Percentiles rank a stretch among this genome's conserved stretches.
phyloP scores from a whole-genome alignment of 2,113 vertebrate species.

The Nesogale talazaci region DNA sequence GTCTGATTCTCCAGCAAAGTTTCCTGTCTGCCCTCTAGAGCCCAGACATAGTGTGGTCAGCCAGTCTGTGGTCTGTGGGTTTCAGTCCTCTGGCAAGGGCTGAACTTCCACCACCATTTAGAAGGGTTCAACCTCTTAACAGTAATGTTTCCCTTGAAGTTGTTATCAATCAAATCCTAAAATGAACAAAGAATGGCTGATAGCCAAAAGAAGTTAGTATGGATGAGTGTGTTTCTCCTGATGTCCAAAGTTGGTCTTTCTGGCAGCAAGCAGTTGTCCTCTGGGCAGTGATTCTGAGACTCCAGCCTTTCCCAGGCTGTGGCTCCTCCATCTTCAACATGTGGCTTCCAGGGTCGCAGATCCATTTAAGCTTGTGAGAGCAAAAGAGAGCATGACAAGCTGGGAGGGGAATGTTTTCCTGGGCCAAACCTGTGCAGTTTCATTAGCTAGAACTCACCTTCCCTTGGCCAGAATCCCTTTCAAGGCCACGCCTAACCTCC shows the following conservation, averaged over 20 bases:
- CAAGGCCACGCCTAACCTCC: background rate
- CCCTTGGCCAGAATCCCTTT: background rate
- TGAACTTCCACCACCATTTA: background rate
- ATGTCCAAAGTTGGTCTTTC: conserved; percentile 2
- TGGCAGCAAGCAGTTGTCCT: background rate
- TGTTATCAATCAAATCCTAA: conserved; percentile 1
- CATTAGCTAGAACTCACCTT: conserved; percentile 18
- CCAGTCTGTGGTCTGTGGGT: background rate
- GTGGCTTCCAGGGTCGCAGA: background rate
- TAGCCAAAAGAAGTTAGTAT: background rate
- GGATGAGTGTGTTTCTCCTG: background rate
- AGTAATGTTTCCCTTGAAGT: background rate
- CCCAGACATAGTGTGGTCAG: background rate
- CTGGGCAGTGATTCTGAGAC: background rate
- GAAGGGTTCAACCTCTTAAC: background rate
- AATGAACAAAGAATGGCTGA: conserved; percentile 5
- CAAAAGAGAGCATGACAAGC: background rate
- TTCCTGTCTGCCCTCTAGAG: background rate
- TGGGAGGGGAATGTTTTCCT: background rate
- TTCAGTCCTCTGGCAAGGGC: background rate
- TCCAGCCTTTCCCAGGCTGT: background rate
- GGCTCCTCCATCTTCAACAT: background rate
- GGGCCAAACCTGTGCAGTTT: background rate
- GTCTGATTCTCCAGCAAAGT: background rate
- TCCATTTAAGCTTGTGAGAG: background rate